Base-by-base conservation (phyloP, 1,140 invertebrate species). In the Drosophila simulans region DNA sequence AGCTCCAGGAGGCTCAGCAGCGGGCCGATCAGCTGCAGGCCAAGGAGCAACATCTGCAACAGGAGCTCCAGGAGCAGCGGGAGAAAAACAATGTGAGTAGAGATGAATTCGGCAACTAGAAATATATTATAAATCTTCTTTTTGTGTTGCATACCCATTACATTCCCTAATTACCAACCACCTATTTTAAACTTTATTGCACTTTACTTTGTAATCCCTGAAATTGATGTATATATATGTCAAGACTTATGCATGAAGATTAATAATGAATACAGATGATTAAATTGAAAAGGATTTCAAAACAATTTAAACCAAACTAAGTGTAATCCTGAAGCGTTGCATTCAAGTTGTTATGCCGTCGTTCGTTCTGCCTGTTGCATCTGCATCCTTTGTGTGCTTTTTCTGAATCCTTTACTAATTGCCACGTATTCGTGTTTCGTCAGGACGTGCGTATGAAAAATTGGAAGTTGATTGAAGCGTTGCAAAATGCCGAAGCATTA, bases 381-480 rank as follows among this genome's bases (percentile, higher is more conserved):
- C 27, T 17, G 37, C 37, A 20, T 45, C 27, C 17, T n/a, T 22
- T 3, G 17, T 17, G 17, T 13, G 22, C n/a, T 2, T 43, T 46
- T 46, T 25, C 49, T 56, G 27, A 43, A 46, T 51, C 37, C 52
- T 35, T 76, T 78, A 84, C 66, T 89, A 79, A 77, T 83, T 62
- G 71, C 80, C 43, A 63, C 84, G 84, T 89, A 74, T 76, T 70
- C 78, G 64, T 77, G 62, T 89, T 81, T 79, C 81, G 76, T 80
- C 83, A 96, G 96, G 96, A 97, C 90, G 95, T 97, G 92, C 94
- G 96, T 93, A 94, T 94, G 94, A 96, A 96, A 94, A 97, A 97
- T 93, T 97, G 96, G 96, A 97, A 96, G 95, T 95, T 96, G 93
- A 96, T 97, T 95, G 96, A 97, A 93, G 96, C 96, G 92, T 95